Conservation (phyloP, 2,888 invertebrate genomes). For the Perdita meconis region DNA sequence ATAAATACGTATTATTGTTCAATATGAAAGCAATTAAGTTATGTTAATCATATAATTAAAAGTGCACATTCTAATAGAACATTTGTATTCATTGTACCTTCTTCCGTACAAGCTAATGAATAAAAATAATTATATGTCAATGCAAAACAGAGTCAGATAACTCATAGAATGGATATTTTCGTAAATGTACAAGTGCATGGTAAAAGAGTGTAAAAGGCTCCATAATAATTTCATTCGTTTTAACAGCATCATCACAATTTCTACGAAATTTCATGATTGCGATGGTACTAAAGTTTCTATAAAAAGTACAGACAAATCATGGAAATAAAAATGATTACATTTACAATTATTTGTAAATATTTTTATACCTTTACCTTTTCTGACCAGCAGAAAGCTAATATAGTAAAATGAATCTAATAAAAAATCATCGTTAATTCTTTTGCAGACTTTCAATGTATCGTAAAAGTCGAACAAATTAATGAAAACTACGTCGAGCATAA, state of each 20-base stretch:
- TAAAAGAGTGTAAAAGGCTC: slow-evolving; percentile 8
- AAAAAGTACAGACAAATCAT: slow-evolving; percentile 8
- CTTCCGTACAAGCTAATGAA: neutral
- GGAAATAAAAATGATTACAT: slow-evolving; percentile 1
- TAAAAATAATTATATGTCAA: neutral
- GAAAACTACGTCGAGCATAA: slow-evolving; percentile 25
- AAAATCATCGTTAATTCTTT: slow-evolving; percentile 16
- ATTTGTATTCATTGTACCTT: slow-evolving; percentile 15
- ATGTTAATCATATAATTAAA: slow-evolving; percentile 43
- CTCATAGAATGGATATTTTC: neutral
- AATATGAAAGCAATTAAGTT: slow-evolving; percentile 25
- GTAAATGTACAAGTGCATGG: neutral
- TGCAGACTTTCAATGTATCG: slow-evolving; percentile 44
- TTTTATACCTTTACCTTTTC: slow-evolving; percentile 36
- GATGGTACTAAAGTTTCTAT: neutral
- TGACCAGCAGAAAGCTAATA: slow-evolving; percentile 61
- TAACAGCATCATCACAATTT: neutral
- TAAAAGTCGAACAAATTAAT: slow-evolving; percentile 48
- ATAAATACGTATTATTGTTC: slow-evolving; percentile 13
- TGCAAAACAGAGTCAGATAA: neutral
- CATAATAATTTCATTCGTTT: slow-evolving; percentile 7
- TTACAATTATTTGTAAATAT: slow-evolving; percentile 25
- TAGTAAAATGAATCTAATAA: slow-evolving; percentile 20
- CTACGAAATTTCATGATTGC: neutral
- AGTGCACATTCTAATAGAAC: slow-evolving; percentile 50